Percentiles rank a stretch among this genome's conserved stretches.
Conservation (phyloP, 2,797 vertebrate species). For the Kryptolebias ocellatus region DNA sequence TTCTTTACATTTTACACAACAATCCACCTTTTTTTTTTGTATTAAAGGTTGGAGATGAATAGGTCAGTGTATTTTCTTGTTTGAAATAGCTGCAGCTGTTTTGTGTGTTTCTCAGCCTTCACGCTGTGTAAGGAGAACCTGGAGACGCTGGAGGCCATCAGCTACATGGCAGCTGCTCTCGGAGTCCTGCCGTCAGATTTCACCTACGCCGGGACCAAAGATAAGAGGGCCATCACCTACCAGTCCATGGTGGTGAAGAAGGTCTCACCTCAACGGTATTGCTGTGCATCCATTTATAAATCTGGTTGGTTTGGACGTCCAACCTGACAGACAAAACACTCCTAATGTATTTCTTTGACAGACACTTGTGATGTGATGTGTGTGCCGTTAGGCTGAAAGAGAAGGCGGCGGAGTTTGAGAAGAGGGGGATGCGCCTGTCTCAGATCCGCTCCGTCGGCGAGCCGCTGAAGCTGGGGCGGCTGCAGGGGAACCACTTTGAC, state of each 20-base stretch:
- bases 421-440: conserved; percentile 85
- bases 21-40: too few relatives aligned
- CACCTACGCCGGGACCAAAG: conserved; percentile 95
- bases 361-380: not conserved
- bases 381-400: conserved; percentile 83
- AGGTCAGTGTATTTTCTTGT: too few relatives aligned
- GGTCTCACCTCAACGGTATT: conserved; percentile 88
- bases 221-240: conserved; percentile 93
- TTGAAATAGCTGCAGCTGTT: not conserved
- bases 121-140: conserved; percentile 93
- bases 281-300: not conserved
- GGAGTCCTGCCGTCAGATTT: conserved; percentile 93
- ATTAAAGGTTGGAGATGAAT: too few relatives aligned
- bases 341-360: not conserved
- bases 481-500: conserved; percentile 93
- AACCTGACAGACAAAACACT: not conserved
- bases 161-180: conserved; percentile 88
- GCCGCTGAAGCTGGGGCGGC: conserved; percentile 88
- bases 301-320: not conserved
- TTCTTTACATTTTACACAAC: too few relatives aligned
- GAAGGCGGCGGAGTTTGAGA: conserved; percentile 82
- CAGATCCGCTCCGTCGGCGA: conserved; percentile 80
- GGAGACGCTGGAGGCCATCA: conserved; percentile 93
- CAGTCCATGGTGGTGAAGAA: conserved; percentile 96
- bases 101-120: conserved; percentile 84